Evolutionary conservation across 35 echinoderm and acorn worm genomes (phyloP), one percentile per base, ranked within the genome.

Genomic region (Patiria miniata): DNA sequence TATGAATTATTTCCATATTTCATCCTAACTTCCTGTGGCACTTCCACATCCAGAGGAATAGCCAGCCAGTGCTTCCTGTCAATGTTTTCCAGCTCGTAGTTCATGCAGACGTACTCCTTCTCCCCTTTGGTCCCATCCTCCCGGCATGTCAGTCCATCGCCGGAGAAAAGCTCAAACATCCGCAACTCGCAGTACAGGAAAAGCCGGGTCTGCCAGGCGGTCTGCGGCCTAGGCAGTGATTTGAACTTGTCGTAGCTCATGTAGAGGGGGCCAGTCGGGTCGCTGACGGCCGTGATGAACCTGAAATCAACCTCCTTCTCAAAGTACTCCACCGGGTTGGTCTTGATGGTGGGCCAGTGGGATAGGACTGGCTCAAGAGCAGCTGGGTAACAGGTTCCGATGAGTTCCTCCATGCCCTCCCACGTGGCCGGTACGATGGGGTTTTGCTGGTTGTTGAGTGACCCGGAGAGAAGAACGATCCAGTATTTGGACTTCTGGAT

Each of bases 131-230:
- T 79, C 21, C 95, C 95, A 50, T 91, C 82, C 8, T 88, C 79
- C 26, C 50, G 51, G 39, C 85, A 88, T 0, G 96, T 98, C 37
- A 86, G 83, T 0, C 96, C 96, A 89, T 98, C 90, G 8, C 96
- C 96, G 6, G 81, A 79, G 68, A 94, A 98, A 22, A 98, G 77
- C 61, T 98, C 96, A 52, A 98, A 86, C 22, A 98, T 89, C n/a
- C 92, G 60, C 37, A 98, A 36, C 87, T 98, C 96, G 42, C 96
- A 98, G 78, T 98, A 98, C 21, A 98, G 81, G 52, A 98, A 98
- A 5, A 91, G 79, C 47, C 96, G 76, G 2, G 93, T 86, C 77
- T 98, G 85, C 96, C 96, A 98, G 53, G 86, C 85, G 47, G 80
- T 82, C 32, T 87, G 87, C 4, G 96, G 96, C 81, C 81, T 89